Conservation (phyloP, 2,888 invertebrate species). For the Operophtera brumata region DNA sequence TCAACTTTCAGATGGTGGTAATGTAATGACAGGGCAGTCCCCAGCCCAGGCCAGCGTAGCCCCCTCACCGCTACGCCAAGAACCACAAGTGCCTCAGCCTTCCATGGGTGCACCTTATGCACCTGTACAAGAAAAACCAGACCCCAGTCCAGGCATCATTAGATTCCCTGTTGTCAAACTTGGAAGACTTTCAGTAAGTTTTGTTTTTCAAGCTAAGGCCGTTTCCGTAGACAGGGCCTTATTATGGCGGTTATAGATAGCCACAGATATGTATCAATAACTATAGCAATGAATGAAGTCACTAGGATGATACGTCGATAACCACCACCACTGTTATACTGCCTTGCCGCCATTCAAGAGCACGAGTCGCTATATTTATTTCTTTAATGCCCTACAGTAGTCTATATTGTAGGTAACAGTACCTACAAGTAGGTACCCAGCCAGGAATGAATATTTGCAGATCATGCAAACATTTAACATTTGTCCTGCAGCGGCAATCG, state of each 20-base stretch:
- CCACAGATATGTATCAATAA: too few species aligned
- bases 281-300: background rate
- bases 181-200: constrained; percentile 71
- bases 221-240: too few species aligned
- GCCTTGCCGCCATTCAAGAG: too few species aligned
- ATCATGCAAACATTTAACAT: too few species aligned
- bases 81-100: constrained; percentile 76
- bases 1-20: constrained; percentile 50
- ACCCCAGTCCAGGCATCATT: constrained; percentile 54
- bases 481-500: too few species aligned
- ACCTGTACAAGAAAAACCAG: constrained; percentile 60
- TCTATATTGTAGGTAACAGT: too few species aligned
- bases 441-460: too few species aligned
- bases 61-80: constrained; percentile 76
- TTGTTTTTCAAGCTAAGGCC: background rate
- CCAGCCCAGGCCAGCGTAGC: constrained; percentile 84
- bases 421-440: too few species aligned
- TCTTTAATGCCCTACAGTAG: too few species aligned
- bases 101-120: constrained; percentile 74
- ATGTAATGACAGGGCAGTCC: constrained; percentile 78
- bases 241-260: too few species aligned
- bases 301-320: background rate
- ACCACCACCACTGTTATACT: too few species aligned
- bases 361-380: too few species aligned
- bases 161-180: constrained; percentile 76